Base-by-base conservation (phyloP, 2,888 invertebrate genomes). In the Choristoneura rosaceana region DNA sequence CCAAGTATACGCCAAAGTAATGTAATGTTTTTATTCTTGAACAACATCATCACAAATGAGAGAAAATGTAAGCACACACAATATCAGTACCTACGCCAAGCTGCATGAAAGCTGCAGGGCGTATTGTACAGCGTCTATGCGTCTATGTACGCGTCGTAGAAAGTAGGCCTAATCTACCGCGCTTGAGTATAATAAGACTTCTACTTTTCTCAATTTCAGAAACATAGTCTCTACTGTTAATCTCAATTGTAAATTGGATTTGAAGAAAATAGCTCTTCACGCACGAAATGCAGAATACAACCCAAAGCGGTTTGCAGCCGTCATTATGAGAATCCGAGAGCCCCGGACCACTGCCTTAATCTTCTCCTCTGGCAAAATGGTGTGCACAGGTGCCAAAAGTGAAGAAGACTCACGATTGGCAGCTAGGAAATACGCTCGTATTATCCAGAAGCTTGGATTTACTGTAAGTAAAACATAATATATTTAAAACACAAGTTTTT, bases 261-360 rank as follows among this genome's bases (percentile, higher is more conserved):
- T 99, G 75, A 99, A 99, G 86, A 98, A 98, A 92, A 99, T 99
- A 81, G 99, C 99, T 0, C 93, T 99, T 3, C 99, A 99, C 88
- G 99, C 99, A 0, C 96, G 99, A 87, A 99, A 99, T 94, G 99
- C 99, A 2, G 99, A 99, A 90, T 99, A 99, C 87, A 99, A 99
- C 90, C 99, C 99, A 9, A 99, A 99, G 91, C 97, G 99, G 84
- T 99, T 99, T 95, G 99, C 99, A 66, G 99, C 99, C 52, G 99
- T 99, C 4, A 99, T 99, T 70, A 99, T 99, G 99, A 95, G 99
- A 84, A 98, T 96, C 90, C 96, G 95, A 82, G 99, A 97, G 89
- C 97, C 97, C 0, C 94, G 99, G 91, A 99, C 96, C 7, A 97
- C 96, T 15, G 96, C 96, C 5, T 87, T 97, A 33, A 96, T 97